Evolutionary conservation across 2,113 vertebrate species (phyloP).

Genomic region (Gobiocypris rarus): DNA sequence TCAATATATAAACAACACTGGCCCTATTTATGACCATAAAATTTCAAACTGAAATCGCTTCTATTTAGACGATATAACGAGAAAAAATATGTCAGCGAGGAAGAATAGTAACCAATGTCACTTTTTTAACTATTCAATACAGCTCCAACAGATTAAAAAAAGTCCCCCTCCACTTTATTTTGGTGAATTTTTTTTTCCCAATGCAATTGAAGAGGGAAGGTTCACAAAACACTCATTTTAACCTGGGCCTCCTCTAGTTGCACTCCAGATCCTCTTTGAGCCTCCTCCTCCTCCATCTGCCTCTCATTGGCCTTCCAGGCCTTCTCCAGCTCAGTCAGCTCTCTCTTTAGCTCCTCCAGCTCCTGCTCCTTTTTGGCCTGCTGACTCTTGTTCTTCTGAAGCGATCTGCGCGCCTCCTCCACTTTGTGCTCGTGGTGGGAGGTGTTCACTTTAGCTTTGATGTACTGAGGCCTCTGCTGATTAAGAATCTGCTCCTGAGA

Average conservation of each 20-base stretch:
- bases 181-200: not conserved
- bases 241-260: conserved; percentile 88
- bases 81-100: not conserved
- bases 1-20: not conserved
- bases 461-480: conserved; percentile 82
- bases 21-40: not conserved
- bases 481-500: conserved; percentile 80
- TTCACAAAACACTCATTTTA: not conserved
- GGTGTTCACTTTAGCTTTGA: conserved; percentile 92
- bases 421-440: conserved; percentile 85
- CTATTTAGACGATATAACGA: not conserved
- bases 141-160: not conserved
- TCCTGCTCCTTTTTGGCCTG: conserved; percentile 77
- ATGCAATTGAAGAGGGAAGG: not conserved
- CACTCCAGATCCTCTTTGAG: conserved; percentile 67
- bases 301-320: conserved; percentile 80
- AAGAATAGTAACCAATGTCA: not conserved
- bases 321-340: conserved; percentile 78
- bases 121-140: not conserved
- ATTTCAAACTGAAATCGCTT: not conserved
- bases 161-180: not conserved
- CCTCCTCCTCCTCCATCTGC: conserved; percentile 72
- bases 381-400: conserved; percentile 76
- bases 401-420: conserved; percentile 67
- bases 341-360: conserved; percentile 74